phyloP scores from a whole-genome alignment of 2,113 vertebrate species.

The Struthio camelus region DNA sequence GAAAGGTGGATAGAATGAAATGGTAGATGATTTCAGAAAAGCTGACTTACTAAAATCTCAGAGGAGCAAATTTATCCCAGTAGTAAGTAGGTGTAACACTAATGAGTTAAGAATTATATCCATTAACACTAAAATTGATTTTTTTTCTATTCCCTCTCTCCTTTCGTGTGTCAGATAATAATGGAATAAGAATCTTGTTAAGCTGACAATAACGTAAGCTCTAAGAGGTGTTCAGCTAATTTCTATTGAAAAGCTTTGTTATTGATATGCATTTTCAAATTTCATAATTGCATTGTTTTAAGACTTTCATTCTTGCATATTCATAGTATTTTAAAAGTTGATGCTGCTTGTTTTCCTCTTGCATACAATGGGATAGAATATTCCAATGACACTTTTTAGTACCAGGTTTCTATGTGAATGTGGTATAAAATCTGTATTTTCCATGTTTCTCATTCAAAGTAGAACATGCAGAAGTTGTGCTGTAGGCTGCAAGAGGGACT shows the following conservation, averaged over 20 bases:
- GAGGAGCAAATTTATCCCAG: constrained; percentile 20
- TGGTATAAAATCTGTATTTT: not conserved
- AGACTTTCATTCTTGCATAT: not conserved
- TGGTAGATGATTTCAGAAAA: constrained; percentile 42
- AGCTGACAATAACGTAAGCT: constrained; percentile 1
- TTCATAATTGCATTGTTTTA: not conserved
- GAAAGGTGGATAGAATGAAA: not conserved
- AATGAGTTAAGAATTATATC: constrained; percentile 45
- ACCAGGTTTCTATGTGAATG: not conserved
- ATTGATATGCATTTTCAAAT: not conserved
- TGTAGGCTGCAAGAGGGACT: not conserved
- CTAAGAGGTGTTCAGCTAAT: not conserved
- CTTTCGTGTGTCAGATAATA: constrained; percentile 36
- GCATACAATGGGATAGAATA: not conserved
- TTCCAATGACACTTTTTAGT: not conserved
- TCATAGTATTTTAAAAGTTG: not conserved
- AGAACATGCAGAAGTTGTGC: not conserved
- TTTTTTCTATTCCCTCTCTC: constrained; percentile 38
- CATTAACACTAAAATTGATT: constrained; percentile 47
- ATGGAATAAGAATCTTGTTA: constrained; percentile 6
- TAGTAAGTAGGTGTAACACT: constrained; percentile 32
- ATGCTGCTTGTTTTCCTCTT: not conserved
- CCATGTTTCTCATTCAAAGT: not conserved
- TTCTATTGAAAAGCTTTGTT: constrained; percentile 7
- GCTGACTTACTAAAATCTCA: constrained; percentile 29